Percentiles rank a stretch among this genome's conserved stretches.
These are phyloP conservation scores for Sinosuthora webbiana DNA, from an alignment of 2,113 vertebrate genomes.

Conservation along the genomic window DNA sequence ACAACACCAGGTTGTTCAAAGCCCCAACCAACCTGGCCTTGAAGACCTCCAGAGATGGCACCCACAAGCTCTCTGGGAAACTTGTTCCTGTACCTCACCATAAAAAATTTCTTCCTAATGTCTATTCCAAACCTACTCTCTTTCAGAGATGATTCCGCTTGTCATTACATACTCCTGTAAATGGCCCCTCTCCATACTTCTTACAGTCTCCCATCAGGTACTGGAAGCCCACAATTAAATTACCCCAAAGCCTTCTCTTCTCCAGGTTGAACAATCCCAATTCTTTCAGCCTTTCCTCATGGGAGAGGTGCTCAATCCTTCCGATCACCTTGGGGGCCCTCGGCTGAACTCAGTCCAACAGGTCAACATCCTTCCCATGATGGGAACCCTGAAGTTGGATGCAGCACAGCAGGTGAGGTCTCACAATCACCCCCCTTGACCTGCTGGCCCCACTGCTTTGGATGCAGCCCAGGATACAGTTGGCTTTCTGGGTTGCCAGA, in stretches of 20 bases:
- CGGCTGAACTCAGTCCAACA: not conserved
- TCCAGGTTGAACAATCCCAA: not conserved
- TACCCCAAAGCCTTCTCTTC: not conserved
- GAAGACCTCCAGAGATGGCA: not conserved
- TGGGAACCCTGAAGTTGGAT: not conserved
- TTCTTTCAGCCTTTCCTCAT: not conserved
- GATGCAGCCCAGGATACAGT: not conserved
- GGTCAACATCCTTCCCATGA: no score
- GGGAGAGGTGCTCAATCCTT: not conserved
- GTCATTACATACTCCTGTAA: not conserved
- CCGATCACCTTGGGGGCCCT: rapidly evolving
- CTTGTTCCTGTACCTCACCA: not conserved
- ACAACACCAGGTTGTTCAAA: not conserved
- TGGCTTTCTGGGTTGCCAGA: not conserved
- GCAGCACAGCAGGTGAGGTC: no score
- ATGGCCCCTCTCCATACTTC: not conserved
- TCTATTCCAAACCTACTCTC: not conserved
- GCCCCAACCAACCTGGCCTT: not conserved
- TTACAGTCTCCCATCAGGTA: not conserved
- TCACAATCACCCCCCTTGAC: not conserved
- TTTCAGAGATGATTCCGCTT: not conserved
- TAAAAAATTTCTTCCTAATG: not conserved
- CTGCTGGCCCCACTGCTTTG: not conserved
- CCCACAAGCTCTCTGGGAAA: not conserved
- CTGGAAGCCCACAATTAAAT: not conserved